Conservation (phyloP, 2,113 vertebrate genomes). For the Gnathonemus echidnorhynchus region DNA sequence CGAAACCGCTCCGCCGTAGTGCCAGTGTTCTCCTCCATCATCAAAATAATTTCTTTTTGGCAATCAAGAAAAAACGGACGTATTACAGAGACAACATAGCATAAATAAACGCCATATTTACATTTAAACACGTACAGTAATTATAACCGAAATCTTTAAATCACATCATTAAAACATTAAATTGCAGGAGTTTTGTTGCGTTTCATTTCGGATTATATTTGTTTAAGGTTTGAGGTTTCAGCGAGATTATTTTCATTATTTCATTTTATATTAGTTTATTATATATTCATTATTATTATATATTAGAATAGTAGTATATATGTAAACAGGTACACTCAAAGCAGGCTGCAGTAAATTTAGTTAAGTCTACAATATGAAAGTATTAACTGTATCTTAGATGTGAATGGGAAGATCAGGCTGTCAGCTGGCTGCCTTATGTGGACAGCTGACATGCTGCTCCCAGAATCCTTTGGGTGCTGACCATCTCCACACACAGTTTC, state of each 20-base stretch:
- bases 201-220: background rate
- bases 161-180: background rate
- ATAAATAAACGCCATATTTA: background rate
- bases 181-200: background rate
- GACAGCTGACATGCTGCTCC: conserved; percentile 60
- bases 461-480: conserved; percentile 57
- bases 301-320: background rate
- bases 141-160: background rate
- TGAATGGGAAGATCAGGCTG: conserved; percentile 20
- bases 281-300: background rate
- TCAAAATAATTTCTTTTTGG: background rate
- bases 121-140: background rate
- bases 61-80: background rate
- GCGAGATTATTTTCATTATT: background rate
- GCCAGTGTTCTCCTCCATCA: background rate
- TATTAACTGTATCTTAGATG: background rate
- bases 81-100: background rate
- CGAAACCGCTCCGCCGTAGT: background rate
- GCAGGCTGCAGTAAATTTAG: background rate
- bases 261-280: background rate
- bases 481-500: conserved; percentile 58
- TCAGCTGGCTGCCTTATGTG: conserved; percentile 47
- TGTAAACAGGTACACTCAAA: background rate
- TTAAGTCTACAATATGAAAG: background rate
- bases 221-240: background rate